These are phyloP conservation scores for Gallinago solitaria DNA, from an alignment of 2,797 vertebrate species.

Conservation along the genomic window DNA sequence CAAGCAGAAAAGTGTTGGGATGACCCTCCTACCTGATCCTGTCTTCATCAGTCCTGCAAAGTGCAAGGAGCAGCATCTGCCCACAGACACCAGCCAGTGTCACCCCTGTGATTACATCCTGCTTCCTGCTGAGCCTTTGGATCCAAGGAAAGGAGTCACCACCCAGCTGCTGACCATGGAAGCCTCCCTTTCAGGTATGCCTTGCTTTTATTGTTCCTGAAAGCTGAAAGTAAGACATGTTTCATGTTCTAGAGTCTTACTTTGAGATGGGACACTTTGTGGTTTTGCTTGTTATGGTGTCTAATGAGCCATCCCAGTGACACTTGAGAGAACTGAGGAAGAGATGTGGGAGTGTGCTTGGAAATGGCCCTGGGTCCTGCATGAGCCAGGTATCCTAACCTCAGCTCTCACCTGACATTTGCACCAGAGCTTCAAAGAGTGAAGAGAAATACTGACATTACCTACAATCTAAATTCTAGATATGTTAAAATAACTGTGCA, in stretches of 20 bases:
- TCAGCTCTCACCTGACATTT: not conserved
- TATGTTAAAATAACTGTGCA: not conserved
- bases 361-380: not conserved
- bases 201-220: fast-evolving
- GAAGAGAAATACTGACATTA: not conserved
- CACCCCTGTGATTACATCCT: fast-evolving
- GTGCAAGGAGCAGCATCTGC: not conserved
- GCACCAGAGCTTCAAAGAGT: not conserved
- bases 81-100: not conserved
- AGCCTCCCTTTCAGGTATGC: not conserved
- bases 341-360: fast-evolving
- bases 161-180: not conserved
- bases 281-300: not conserved
- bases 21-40: not conserved
- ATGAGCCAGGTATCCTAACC: not conserved
- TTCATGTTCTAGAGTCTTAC: not conserved
- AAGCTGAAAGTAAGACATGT: not conserved
- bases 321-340: not conserved
- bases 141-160: not conserved
- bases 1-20: not conserved
- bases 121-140: not conserved
- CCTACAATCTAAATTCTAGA: not conserved
- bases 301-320: not conserved
- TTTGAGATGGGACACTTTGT: not conserved
- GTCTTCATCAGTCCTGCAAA: not conserved